Evolutionary conservation across 2,113 vertebrate species (phyloP).

Genomic region (Gallinago media): DNA sequence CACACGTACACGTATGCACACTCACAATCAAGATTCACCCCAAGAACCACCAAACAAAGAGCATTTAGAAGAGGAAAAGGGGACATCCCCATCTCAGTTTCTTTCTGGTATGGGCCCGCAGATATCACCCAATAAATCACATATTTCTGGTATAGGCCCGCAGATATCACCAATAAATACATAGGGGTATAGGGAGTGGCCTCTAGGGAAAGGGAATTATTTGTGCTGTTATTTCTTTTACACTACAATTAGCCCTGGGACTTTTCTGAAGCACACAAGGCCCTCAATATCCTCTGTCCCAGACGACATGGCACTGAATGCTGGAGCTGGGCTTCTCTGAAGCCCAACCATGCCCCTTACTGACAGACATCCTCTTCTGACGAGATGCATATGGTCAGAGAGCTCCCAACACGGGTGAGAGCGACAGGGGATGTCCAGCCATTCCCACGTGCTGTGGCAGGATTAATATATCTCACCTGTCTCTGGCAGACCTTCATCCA

Average conservation of each 20-base stretch:
- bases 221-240: not conserved
- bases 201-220: not conserved
- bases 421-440: not conserved
- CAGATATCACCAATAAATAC: not conserved
- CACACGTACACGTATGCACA: too few relatives aligned
- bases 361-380: not conserved
- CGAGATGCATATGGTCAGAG: fast-evolving
- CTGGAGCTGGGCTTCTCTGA: not conserved
- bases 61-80: not conserved
- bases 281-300: not conserved
- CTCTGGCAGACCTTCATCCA: not conserved
- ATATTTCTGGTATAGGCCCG: not conserved
- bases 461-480: not conserved
- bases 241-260: not conserved
- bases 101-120: not conserved
- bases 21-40: not conserved
- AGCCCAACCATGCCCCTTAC: not conserved
- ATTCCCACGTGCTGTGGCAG: fast-evolving
- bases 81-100: not conserved
- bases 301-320: not conserved
- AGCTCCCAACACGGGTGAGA: fast-evolving
- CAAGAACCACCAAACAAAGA: not conserved
- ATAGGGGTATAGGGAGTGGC: not conserved
- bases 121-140: not conserved
- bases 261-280: not conserved